Evolutionary conservation across 2,113 vertebrate species (phyloP), one percentile per base, ranked within the genome.

Genomic region (Natator depressus): DNA sequence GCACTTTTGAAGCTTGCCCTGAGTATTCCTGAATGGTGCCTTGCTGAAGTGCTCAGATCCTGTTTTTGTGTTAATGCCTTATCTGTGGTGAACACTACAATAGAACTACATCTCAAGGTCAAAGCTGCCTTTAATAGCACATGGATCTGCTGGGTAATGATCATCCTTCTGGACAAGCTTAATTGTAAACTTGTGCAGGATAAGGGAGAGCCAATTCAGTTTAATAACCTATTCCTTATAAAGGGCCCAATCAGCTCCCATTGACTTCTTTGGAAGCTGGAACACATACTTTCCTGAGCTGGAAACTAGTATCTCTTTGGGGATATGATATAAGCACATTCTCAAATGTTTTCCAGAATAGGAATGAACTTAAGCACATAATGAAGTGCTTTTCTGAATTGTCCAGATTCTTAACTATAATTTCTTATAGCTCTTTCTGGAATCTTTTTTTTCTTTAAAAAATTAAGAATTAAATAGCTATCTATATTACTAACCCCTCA

Each of bases 21-120:
- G 38, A 76, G 24, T 42, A 76, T 76, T 13, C 5, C 4, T 1
- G 14, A 8, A 46, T 2, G 65, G 10, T 27, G 54, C 54, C n/a
- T 51, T 29, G 1, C 38, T 42, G 42, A 81, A 59, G 62, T 81
- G 62, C 50, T 7, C 54, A 75, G 49, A 0, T 1, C 10, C 38
- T 49, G 46, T 50, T 14, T 55, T 47, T 57, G 0, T 79, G 6
- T 14, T 29, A 0, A 6, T 7, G 76, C 57, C 55, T 50, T 12
- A 35, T 24, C 55, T 12, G 4, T 31, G 55, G 42, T 0, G 22
- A 31, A 49, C 27, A 2, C 1, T 3, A 53, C 1, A 2, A 1
- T 0, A 5, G 38, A 5, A 0, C 8, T 6, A 4, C 25, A 1
- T 27, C 20, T 22, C 19, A 2, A 5, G n/a, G 72, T 5, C 3